These are phyloP conservation scores for Gorsachius goisagi DNA, from an alignment of 2,113 vertebrate species.

Conservation along the genomic window DNA sequence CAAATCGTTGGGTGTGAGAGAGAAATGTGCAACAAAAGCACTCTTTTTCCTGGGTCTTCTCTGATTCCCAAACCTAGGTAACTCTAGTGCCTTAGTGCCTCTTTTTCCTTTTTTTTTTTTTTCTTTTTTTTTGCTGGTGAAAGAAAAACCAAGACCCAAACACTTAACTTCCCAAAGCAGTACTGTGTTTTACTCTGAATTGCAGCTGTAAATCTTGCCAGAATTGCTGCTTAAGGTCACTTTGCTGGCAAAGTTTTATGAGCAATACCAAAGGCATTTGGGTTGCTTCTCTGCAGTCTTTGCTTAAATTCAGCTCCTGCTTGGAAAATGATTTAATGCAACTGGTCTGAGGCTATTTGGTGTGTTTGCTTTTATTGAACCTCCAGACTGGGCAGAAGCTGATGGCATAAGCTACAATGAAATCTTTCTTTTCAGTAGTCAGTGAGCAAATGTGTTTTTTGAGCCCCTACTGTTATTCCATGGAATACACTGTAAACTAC, in stretches of 20 bases:
- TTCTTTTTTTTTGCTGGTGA: neutral
- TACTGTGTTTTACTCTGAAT: neutral
- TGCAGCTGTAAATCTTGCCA: conserved; percentile 11
- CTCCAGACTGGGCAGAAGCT: neutral
- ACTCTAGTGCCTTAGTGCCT: neutral
- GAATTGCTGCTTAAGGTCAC: conserved; percentile 12
- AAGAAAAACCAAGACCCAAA: neutral
- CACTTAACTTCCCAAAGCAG: neutral
- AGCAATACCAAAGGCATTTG: neutral
- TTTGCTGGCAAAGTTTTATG: conserved; percentile 9
- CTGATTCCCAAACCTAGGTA: neutral
- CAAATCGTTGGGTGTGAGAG: neutral
- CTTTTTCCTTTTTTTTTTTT: neutral
- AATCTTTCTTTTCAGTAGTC: conserved; percentile 35
- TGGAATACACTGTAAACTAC: neutral
- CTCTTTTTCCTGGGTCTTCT: neutral
- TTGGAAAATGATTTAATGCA: conserved; percentile 14
- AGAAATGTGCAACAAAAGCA: neutral
- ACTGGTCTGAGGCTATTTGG: conserved; percentile 1
- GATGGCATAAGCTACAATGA: neutral
- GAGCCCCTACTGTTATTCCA: conserved; percentile 19
- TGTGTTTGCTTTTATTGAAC: conserved; percentile 41
- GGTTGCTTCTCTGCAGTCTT: neutral
- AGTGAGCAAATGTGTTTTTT: conserved; percentile 40
- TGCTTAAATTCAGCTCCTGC: conserved; percentile 1